phyloP scores from a whole-genome alignment of 1,140 invertebrate genomes.

The Bicyclus anynana region DNA sequence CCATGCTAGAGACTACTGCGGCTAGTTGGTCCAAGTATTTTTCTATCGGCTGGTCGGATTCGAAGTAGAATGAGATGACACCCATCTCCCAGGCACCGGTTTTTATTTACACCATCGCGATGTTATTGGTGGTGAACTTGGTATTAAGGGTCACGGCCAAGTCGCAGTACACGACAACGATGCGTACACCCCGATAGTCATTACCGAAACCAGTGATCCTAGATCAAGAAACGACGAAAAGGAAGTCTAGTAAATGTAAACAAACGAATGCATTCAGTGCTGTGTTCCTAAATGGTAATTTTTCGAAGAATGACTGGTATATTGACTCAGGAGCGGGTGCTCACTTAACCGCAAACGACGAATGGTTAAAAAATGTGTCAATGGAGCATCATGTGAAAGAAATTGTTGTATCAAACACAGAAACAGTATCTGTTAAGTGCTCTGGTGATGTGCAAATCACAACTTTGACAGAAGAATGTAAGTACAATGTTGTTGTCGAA shows the following conservation, averaged over 20 bases:
- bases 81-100: no score
- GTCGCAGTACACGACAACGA: no score
- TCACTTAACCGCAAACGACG: constrained; percentile 16
- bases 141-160: no score
- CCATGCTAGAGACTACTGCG: no score
- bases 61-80: no score
- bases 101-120: no score
- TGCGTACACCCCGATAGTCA: no score
- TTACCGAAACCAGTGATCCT: constrained; percentile 4
- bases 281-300: constrained; percentile 18
- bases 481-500: constrained; percentile 27
- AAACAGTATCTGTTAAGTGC: constrained; percentile 34
- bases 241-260: neutral
- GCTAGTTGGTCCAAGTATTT: no score
- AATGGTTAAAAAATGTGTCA: constrained; percentile 23
- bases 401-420: constrained; percentile 41
- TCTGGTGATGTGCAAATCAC: constrained; percentile 34
- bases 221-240: neutral
- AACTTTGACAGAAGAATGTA: constrained; percentile 9
- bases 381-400: constrained; percentile 27
- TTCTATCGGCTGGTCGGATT: no score
- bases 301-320: constrained; percentile 27
- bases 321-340: constrained; percentile 25
- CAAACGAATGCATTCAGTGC: neutral
- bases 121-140: no score